phyloP scores from a whole-genome alignment of 2,113 vertebrate genomes.

The Zapornia atra region DNA sequence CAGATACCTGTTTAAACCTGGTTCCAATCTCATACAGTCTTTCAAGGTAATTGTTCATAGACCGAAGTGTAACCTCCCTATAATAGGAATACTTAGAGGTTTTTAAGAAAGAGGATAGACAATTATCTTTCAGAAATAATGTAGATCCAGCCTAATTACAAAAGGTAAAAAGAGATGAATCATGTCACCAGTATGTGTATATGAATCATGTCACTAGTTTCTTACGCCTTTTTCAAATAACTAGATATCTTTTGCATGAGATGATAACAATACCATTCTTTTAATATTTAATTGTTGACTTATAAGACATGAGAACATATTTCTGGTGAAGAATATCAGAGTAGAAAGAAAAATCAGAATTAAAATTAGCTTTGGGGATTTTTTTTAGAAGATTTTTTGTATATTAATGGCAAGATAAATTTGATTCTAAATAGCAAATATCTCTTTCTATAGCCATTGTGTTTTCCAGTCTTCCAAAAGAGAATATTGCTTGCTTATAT shows the following conservation, averaged over 20 bases:
- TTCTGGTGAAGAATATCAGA: neutral
- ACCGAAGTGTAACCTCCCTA: neutral
- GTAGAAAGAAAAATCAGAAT: neutral
- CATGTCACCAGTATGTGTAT: neutral
- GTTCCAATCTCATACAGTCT: neutral
- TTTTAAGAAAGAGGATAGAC: neutral
- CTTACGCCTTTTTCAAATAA: neutral
- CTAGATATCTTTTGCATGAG: neutral
- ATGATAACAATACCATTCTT: neutral
- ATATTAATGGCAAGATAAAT: neutral
- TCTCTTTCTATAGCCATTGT: neutral
- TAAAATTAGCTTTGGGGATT: neutral
- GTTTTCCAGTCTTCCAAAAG: neutral
- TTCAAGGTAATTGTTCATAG: neutral
- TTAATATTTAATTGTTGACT: neutral
- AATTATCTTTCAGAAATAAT: neutral
- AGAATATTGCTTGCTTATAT: neutral
- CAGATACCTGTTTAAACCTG: neutral
- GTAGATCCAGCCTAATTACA: neutral
- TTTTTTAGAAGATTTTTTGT: neutral
- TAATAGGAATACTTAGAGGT: neutral
- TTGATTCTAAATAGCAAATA: neutral
- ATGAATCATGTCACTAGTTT: neutral
- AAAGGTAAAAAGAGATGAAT: neutral
- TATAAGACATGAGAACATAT: neutral